phyloP scores from a whole-genome alignment of 2,113 vertebrate genomes.

The Chaetodon trifascialis region DNA sequence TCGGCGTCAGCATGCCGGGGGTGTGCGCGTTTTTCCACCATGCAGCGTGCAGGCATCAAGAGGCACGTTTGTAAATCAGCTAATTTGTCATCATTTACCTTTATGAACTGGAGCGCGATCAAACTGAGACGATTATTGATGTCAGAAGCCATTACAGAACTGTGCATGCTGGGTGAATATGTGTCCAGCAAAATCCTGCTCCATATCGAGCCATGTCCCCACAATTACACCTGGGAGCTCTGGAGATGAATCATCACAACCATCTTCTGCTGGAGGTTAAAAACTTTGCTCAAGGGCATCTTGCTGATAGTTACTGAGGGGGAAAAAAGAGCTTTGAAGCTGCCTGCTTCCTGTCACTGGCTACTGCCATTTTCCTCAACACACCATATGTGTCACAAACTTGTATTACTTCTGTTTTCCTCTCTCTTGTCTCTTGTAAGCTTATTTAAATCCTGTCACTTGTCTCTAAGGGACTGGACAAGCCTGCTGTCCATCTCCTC shows the following conservation, averaged over 20 bases:
- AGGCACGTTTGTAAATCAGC: not conserved
- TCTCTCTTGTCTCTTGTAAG: not conserved
- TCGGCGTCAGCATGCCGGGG: conserved; percentile 7
- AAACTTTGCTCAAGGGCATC: conserved; percentile 49
- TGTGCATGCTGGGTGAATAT: not conserved
- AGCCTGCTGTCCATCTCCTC: not conserved
- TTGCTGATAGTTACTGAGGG: not conserved
- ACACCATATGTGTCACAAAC: not conserved
- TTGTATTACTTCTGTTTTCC: not conserved
- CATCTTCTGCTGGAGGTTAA: conserved; percentile 29
- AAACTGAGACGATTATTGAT: not conserved
- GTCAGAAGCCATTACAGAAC: not conserved
- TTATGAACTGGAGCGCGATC: not conserved
- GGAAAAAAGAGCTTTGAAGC: not conserved
- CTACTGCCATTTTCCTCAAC: conserved; percentile 1
- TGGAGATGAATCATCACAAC: conserved; percentile 1
- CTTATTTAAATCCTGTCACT: conserved; percentile 7
- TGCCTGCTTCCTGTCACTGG: not conserved
- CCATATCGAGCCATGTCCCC: not conserved
- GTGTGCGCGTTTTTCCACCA: not conserved
- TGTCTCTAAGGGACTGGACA: conserved; percentile 19
- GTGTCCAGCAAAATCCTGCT: not conserved
- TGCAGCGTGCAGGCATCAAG: not conserved
- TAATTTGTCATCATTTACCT: conserved; percentile 14
- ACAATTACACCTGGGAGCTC: conserved; percentile 19